Evolutionary conservation across 1,140 invertebrate species (phyloP).

Genomic region (Plutomurus gul): DNA sequence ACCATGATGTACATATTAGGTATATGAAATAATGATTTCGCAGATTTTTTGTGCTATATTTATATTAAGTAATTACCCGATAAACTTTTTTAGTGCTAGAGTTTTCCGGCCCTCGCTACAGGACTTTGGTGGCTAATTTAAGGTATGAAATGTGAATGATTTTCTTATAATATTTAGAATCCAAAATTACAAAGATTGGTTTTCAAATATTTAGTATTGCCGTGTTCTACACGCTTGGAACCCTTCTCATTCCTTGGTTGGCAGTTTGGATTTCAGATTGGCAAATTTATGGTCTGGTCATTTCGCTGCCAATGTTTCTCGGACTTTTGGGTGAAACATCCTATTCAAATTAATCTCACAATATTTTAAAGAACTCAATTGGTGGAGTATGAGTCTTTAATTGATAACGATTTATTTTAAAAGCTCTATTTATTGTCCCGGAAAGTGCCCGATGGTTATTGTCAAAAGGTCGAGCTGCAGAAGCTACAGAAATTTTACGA

Average conservation of each 20-base stretch:
- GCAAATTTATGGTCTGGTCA: slow-evolving; percentile 72
- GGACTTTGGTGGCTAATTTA: slow-evolving; percentile 87
- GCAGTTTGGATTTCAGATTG: slow-evolving; percentile 64
- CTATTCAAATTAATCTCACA: too few species aligned
- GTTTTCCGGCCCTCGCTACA: slow-evolving; percentile 83
- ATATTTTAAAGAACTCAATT: too few species aligned
- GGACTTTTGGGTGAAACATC: too few species aligned
- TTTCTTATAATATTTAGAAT: background rate
- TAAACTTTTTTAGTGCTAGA: slow-evolving; percentile 73
- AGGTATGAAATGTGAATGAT: background rate
- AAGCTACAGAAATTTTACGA: slow-evolving; percentile 74
- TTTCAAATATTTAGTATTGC: too few species aligned
- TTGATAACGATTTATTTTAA: too few species aligned
- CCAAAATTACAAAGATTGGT: too few species aligned
- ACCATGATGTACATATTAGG: slow-evolving; percentile 92
- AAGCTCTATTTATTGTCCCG: slow-evolving; percentile 75
- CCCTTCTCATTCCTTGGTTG: slow-evolving; percentile 68
- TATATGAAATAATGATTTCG: slow-evolving; percentile 60
- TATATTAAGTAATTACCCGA: too few species aligned
- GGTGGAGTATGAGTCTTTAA: too few species aligned
- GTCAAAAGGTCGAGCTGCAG: slow-evolving; percentile 77
- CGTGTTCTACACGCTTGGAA: slow-evolving; percentile 80
- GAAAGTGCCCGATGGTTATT: slow-evolving; percentile 84
- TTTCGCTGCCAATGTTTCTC: slow-evolving; percentile 73
- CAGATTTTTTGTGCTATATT: background rate